Conservation (phyloP, 2,797 vertebrate genomes). For the Pantherophis vulpinus region DNA sequence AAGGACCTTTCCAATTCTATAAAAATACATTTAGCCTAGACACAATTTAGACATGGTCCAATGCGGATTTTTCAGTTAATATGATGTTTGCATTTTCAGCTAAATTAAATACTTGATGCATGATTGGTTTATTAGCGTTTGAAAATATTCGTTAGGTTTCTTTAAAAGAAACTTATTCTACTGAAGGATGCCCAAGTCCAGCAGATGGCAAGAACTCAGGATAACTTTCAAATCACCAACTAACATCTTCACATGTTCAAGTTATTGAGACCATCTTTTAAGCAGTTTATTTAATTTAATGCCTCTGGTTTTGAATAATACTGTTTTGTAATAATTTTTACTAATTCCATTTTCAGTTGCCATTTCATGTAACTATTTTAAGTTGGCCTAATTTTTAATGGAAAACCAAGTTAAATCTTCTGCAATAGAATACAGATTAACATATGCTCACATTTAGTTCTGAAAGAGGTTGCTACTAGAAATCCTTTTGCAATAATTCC, state of each 20-base stretch:
- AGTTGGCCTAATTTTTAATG: background rate
- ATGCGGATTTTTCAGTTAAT: background rate
- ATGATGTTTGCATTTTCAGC: background rate
- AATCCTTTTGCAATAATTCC: background rate
- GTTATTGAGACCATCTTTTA: background rate
- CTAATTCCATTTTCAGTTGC: background rate
- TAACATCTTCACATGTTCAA: background rate
- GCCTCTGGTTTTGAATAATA: background rate
- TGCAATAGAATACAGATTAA: background rate
- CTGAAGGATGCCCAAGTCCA: background rate
- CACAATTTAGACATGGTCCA: background rate
- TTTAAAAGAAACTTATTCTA: background rate
- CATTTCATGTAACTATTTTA: background rate
- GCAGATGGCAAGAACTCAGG: background rate
- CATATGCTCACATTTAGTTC: background rate
- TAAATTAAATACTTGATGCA: background rate
- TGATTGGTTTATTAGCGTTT: background rate
- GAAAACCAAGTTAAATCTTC: background rate
- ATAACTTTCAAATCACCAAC: background rate
- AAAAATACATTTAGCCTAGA: background rate
- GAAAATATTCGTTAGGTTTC: background rate
- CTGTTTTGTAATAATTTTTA: background rate
- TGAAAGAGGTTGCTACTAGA: background rate
- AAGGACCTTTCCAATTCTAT: background rate
- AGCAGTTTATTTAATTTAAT: background rate